These are phyloP conservation scores for Myrmophylax atrothorax DNA, from an alignment of 2,113 vertebrate genomes.

Conservation along the genomic window DNA sequence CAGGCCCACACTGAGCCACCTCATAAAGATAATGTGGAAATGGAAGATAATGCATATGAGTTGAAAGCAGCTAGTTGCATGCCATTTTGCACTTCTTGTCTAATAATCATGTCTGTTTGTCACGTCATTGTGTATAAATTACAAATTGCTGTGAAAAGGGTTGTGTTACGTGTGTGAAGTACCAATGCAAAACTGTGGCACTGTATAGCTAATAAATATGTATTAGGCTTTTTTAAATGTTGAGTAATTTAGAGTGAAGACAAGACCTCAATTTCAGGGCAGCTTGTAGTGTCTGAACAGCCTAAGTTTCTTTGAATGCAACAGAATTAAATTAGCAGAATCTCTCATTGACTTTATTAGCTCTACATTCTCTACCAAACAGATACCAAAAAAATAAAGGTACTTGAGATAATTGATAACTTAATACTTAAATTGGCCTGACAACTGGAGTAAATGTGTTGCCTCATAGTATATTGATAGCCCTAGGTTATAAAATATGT, in stretches of 20 bases:
- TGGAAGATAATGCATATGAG: background rate
- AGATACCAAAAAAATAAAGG: background rate
- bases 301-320: background rate
- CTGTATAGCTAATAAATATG: background rate
- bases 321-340: background rate
- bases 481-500: background rate
- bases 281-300: background rate
- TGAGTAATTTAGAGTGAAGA: background rate
- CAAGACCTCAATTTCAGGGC: background rate
- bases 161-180: conserved; percentile 13
- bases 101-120: background rate
- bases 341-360: background rate
- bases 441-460: background rate
- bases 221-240: background rate
- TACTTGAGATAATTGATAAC: background rate
- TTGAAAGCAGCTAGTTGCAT: conserved; percentile 21
- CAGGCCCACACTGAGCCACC: background rate
- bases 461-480: background rate
- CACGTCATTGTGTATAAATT: background rate
- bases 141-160: background rate
- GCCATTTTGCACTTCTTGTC: conserved; percentile 43
- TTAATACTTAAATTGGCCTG: background rate
- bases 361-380: background rate
- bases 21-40: background rate
- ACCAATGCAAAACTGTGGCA: background rate